Evolutionary conservation across 1,140 invertebrate genomes (phyloP).

Genomic region (Dendroctonus valens): DNA sequence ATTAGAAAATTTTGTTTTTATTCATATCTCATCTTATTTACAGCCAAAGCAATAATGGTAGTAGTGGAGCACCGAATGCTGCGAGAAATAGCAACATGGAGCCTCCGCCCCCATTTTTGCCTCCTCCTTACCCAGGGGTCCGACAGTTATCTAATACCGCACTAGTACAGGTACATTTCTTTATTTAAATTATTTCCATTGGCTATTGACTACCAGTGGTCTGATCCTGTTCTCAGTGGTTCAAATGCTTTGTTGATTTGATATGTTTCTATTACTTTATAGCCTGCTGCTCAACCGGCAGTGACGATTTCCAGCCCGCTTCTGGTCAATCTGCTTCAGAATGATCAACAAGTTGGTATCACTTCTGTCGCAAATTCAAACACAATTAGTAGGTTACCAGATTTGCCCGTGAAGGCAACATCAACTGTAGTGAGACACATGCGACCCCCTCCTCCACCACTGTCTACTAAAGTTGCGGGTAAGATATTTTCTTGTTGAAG

Average conservation of each 20-base stretch:
- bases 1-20: background rate
- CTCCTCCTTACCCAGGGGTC: conserved; percentile 35
- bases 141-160: conserved; percentile 44
- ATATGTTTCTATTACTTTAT: conserved; percentile 44
- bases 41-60: conserved; percentile 23
- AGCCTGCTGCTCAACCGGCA: conserved; percentile 52
- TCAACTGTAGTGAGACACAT: conserved; percentile 21
- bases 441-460: conserved; percentile 17
- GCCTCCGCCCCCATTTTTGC: conserved; percentile 26
- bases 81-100: conserved; percentile 12
- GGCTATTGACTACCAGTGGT: no score
- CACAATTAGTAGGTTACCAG: conserved; percentile 3
- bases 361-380: conserved; percentile 13
- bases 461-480: conserved; percentile 18
- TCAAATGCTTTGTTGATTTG: background rate
- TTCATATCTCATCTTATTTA: background rate
- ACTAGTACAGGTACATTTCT: conserved; percentile 49
- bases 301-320: conserved; percentile 83
- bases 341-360: conserved; percentile 59
- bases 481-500: background rate
- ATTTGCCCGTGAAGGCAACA: background rate
- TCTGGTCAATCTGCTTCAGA: conserved; percentile 87
- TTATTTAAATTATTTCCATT: conserved; percentile 4
- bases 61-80: conserved; percentile 15
- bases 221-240: no score